Evolutionary conservation across 2,888 invertebrate genomes (phyloP), one percentile per base, ranked within the genome.

Genomic region (Diarsia brunnea): DNA sequence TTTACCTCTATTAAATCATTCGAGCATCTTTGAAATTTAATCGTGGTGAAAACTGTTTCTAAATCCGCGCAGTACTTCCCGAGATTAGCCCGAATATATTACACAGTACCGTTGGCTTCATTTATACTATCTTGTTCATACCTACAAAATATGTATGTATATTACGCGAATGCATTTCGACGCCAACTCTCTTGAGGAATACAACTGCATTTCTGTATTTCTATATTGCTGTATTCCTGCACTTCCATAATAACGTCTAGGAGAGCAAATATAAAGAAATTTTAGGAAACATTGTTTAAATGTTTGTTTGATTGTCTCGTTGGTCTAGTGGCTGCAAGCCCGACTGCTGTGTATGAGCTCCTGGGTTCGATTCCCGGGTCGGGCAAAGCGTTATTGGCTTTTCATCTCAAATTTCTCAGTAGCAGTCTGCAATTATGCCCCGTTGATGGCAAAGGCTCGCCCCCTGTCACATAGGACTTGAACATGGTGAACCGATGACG

Each of bases 31-130:
- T n/a, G n/a, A 72, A 31, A 60, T 60, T 31, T 31, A 69, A 24
- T 43, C 21, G 51, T 27, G 47, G 31, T 63, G 55, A 68, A 82
- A 76, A 82, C 71, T 69, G 68, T 73, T 75, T 70, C 61, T 65
- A 65, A 76, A 84, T 84, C 76, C 70, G 31, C 19, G n/a, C 63
- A 73, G 55, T 65, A 63, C 70, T 84, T 84, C 65, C 43, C 67
- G 21, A 82, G 84, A 81, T 81, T 81, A 84, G 60, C 75, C 51
- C 63, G 73, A 80, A 82, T 79, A 79, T 84, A 79, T 84, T 82
- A 65, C 70, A 74, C 27, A 66, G 45, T 45, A 49, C 67, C 61
- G 69, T 71, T 61, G 55, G 47, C 81, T 81, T 64, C 68, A 12
- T 69, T 71, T 61, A 72, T 61, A 53, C 66, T 75, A 73, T 68